Evolutionary conservation across 2,797 vertebrate species (phyloP).

Genomic region (Neostethus bicornis): DNA sequence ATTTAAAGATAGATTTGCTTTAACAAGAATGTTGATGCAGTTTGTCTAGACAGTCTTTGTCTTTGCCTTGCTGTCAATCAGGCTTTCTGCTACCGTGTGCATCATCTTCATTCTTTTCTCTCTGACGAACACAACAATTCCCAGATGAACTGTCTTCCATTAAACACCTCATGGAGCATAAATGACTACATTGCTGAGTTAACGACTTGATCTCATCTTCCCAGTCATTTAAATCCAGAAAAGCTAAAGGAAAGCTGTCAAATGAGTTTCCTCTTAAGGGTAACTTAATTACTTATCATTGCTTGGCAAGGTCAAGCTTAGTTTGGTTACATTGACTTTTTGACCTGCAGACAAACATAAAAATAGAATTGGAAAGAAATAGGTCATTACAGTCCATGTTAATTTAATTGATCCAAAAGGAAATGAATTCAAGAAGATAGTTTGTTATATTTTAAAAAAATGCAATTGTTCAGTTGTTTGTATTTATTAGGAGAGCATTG

Average conservation of each 20-base stretch:
- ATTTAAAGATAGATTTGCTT: slow-evolving; percentile 6
- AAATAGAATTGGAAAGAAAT: slow-evolving; percentile 8
- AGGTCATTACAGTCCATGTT: not conserved
- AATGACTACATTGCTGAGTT: slow-evolving; percentile 53
- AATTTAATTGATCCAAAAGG: not conserved
- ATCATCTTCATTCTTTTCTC: slow-evolving; percentile 49
- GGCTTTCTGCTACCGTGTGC: slow-evolving; percentile 38
- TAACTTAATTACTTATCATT: slow-evolving; percentile 32
- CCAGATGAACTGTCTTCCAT: slow-evolving; percentile 56
- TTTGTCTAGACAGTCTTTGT: slow-evolving; percentile 50
- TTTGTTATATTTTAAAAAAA: not conserved
- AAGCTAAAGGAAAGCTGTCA: slow-evolving; percentile 39
- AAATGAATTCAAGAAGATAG: not conserved
- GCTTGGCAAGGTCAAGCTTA: slow-evolving; percentile 8
- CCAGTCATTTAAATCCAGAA: slow-evolving; percentile 44
- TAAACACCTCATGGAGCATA: slow-evolving; percentile 55
- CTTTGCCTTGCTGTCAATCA: slow-evolving; percentile 47
- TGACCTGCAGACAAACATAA: not conserved
- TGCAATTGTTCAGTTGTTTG: not conserved
- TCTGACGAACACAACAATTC: slow-evolving; percentile 59
- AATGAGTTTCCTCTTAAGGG: slow-evolving; percentile 48
- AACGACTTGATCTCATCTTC: slow-evolving; percentile 54
- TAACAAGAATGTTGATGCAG: slow-evolving; percentile 26
- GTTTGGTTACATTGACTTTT: slow-evolving; percentile 15
- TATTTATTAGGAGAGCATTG: not conserved